Conservation (phyloP, 2,797 vertebrate genomes). For the Sciaenops ocellatus region DNA sequence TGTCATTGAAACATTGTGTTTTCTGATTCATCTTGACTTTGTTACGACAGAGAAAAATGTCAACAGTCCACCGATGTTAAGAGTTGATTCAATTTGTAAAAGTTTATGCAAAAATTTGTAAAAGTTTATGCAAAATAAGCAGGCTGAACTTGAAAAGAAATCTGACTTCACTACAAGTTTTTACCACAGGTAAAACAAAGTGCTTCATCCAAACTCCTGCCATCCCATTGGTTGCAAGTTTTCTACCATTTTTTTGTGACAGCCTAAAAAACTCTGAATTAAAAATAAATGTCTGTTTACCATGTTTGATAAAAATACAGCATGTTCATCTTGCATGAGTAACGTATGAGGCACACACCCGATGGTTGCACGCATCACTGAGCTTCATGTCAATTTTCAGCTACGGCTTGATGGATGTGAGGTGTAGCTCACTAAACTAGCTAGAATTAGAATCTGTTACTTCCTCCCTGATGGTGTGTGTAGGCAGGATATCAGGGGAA, state of each 20-base stretch:
- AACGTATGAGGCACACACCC: slow-evolving; percentile 6
- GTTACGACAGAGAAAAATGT: slow-evolving; percentile 54
- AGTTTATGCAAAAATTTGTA: slow-evolving; percentile 23
- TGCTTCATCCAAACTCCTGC: background rate
- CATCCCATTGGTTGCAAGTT: no score
- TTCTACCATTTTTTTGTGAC: background rate
- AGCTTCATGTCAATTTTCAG: slow-evolving; percentile 14
- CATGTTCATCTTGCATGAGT: background rate
- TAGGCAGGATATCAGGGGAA: slow-evolving; percentile 22
- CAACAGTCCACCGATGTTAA: slow-evolving; percentile 33
- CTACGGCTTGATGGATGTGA: slow-evolving; percentile 20
- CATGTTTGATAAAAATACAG: background rate
- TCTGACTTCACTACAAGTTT: background rate
- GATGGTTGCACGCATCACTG: background rate
- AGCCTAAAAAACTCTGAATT: background rate
- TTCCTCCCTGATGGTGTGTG: slow-evolving; percentile 30
- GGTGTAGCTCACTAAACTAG: slow-evolving; percentile 18
- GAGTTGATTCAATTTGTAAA: slow-evolving; percentile 30
- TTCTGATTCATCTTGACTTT: slow-evolving; percentile 61
- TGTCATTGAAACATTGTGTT: slow-evolving; percentile 49
- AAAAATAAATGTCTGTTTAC: background rate
- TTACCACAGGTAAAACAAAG: background rate
- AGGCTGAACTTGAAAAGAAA: background rate
- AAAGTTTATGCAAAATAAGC: slow-evolving; percentile 25
- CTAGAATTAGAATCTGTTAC: slow-evolving; percentile 56